A percentile compares a stretch with the other conserved stretches of the same genome.
Conservation (phyloP, 2,797 vertebrate genomes). For the Remorina albescens region DNA sequence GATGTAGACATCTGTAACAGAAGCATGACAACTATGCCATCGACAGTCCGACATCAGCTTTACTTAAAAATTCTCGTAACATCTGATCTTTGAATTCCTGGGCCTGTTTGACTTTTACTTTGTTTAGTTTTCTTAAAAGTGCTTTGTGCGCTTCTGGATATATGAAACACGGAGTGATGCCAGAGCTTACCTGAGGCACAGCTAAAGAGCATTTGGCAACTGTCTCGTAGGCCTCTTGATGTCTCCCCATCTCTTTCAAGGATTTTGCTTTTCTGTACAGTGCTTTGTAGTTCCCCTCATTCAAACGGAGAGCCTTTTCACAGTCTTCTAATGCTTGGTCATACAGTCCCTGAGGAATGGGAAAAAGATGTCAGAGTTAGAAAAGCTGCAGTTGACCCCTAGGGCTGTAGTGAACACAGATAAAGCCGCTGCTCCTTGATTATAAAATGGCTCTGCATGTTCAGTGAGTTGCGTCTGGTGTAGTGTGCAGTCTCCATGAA, state of each 20-base stretch:
- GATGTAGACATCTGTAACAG: neutral
- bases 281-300: conserved; percentile 92
- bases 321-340: conserved; percentile 94
- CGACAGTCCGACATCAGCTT: neutral
- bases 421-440: neutral
- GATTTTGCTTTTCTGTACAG: conserved; percentile 94
- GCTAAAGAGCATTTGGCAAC: conserved; percentile 95
- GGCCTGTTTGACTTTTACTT: neutral
- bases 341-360: conserved; percentile 86
- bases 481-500: conserved; percentile 1
- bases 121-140: neutral
- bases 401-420: neutral
- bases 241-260: conserved; percentile 90
- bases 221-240: conserved; percentile 93
- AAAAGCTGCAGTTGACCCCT: neutral
- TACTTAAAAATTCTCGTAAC: too few species aligned
- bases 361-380: neutral
- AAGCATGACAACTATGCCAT: neutral
- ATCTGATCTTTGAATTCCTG: neutral
- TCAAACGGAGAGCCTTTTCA: conserved; percentile 90
- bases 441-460: conserved; percentile 19
- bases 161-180: conserved; percentile 1
- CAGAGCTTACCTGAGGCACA: conserved; percentile 90
- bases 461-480: conserved; percentile 23
- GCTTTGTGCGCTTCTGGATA: neutral